Base-by-base conservation (phyloP, 2,888 invertebrate species). In the Stenolophus ochropezus region DNA sequence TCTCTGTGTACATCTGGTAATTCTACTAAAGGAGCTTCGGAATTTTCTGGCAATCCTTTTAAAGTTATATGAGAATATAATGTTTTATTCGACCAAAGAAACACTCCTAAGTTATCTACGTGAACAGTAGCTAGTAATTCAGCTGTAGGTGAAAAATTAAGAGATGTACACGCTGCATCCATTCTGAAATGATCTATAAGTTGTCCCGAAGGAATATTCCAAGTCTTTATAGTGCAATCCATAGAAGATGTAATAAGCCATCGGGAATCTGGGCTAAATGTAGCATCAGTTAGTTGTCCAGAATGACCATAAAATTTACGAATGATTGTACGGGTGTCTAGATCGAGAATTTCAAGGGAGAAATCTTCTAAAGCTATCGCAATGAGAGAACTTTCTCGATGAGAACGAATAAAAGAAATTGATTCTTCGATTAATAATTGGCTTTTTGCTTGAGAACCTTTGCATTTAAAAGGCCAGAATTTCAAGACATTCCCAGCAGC, bases 71-170 rank as follows among this genome's bases (percentile, higher is more conserved):
- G 94, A 75, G 94, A 92, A 88, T 96, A 99, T 0, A 98, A 89
- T 0, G 96, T 94, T 86, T 93, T 93, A 89, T 99, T 99, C 0
- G 96, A 94, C 99, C 99, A 99, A 42, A 99, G 90, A 87, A 96
- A 97, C 77, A 99, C 92, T 0, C 98, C 98, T 18, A 98, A 90
- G 86, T 96, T 94, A 83, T 96, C 95, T 0, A 96, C 94, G 86
- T 99, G 98, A 0, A 95, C 93, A 0, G 98, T 98, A 0, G 96
- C 97, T 82, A 99, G 89, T 86, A 94, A 96, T 87, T 97, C 96
- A 0, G 97, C 97, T 0, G 95, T 96, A 0, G 97, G 96, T 0
- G 98, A 98, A 92, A 99, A 94, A 69, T 93, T 92, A 14, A 99
- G 87, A 0, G 97, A 97, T 0, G 94, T 93, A 83, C 97, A 97